Conservation (phyloP, 2,888 invertebrate species). For the Keiferia lycopersicella region DNA sequence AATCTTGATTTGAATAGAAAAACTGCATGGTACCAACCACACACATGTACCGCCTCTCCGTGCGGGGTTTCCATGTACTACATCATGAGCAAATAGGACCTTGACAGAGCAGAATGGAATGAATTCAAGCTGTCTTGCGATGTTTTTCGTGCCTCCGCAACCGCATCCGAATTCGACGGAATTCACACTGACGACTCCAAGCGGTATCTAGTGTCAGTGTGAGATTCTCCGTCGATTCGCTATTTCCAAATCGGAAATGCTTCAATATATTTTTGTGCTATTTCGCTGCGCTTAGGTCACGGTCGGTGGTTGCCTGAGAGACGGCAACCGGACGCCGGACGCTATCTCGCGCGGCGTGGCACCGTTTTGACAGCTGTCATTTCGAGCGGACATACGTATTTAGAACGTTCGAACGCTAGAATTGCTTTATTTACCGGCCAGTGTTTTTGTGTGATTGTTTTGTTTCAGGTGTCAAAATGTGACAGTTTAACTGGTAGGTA, state of each 20-base stretch:
- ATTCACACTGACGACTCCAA: too few relatives aligned
- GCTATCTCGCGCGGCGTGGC: conserved; percentile 71
- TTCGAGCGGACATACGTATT: conserved; percentile 70
- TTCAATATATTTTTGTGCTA: conserved; percentile 54
- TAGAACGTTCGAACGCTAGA: conserved; percentile 65
- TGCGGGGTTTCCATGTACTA: too few relatives aligned
- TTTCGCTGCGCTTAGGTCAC: conserved; percentile 60
- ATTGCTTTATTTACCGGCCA: conserved; percentile 32
- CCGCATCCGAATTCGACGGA: too few relatives aligned
- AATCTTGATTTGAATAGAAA: too few relatives aligned
- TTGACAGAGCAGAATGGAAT: too few relatives aligned
- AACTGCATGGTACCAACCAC: too few relatives aligned
- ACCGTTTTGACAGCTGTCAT: conserved; percentile 79
- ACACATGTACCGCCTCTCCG: too few relatives aligned
- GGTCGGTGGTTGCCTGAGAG: conserved; percentile 53
- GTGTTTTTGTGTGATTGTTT: conserved; percentile 20
- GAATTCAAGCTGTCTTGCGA: too few relatives aligned
- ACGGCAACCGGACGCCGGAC: conserved; percentile 76
- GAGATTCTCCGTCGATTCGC: conserved; percentile 51
- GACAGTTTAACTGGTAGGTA: not conserved
- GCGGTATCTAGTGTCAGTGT: too few relatives aligned
- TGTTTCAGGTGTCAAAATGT: not conserved
- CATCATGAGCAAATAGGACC: too few relatives aligned
- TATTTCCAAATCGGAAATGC: conserved; percentile 71
- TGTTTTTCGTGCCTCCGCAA: too few relatives aligned